Percentiles rank a stretch among this genome's conserved stretches.
Evolutionary conservation across 1,140 invertebrate species (phyloP).

Genomic region (Hyles vespertilio): DNA sequence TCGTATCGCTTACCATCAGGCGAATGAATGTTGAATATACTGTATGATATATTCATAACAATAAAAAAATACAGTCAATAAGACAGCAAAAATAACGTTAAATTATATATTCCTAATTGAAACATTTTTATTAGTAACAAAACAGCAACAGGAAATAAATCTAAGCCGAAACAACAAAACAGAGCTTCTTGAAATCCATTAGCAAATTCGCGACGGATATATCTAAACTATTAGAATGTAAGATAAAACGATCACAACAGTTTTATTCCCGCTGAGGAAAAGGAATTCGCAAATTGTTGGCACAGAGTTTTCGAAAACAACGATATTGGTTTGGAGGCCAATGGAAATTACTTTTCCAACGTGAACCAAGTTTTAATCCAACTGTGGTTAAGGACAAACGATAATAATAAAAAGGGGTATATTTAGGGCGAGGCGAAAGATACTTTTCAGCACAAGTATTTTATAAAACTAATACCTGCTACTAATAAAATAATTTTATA

Average conservation of each 20-base stretch:
- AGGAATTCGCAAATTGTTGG: slow-evolving; percentile 17
- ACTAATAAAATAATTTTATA: no score
- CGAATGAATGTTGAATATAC: no score
- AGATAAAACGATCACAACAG: slow-evolving; percentile 1
- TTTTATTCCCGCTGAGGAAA: slow-evolving; percentile 6
- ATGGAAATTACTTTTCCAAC: slow-evolving; percentile 33
- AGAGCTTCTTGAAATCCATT: background rate
- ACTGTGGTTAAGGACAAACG: slow-evolving; percentile 28
- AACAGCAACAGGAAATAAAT: no score
- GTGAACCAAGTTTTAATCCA: slow-evolving; percentile 9
- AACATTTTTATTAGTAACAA: no score
- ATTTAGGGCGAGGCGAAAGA: background rate
- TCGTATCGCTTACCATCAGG: no score
- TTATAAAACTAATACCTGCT: no score
- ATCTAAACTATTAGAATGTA: background rate
- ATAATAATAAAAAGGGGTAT: slow-evolving; percentile 29
- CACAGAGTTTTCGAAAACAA: slow-evolving; percentile 27
- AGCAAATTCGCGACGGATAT: background rate
- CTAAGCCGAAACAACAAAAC: no score
- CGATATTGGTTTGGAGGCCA: slow-evolving; percentile 24
- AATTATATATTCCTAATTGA: no score
- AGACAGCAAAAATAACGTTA: no score
- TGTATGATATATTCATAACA: no score
- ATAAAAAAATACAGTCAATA: no score
- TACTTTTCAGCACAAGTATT: no score